Conservation (phyloP, 2,797 vertebrate genomes). For the Sphaeramia orbicularis region DNA sequence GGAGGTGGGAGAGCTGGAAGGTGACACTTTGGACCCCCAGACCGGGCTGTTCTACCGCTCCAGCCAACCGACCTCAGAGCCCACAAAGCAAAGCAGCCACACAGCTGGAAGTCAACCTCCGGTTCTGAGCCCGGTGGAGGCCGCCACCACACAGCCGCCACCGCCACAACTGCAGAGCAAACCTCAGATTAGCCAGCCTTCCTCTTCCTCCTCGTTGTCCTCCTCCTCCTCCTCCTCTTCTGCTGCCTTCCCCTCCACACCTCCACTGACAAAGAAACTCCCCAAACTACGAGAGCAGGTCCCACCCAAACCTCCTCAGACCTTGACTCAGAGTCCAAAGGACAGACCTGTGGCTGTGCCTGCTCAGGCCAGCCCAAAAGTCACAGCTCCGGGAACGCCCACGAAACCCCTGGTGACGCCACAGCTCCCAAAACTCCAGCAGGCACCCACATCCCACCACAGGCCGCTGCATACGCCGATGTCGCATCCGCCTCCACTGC, state of each 20-base stretch:
- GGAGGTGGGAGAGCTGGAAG: constrained; percentile 94
- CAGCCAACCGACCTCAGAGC: constrained; percentile 85
- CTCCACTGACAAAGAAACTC: constrained; percentile 82
- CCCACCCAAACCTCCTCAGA: constrained; percentile 77
- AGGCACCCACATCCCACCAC: constrained; percentile 95
- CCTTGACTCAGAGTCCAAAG: constrained; percentile 74
- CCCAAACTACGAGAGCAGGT: constrained; percentile 80
- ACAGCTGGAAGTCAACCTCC: constrained; percentile 83
- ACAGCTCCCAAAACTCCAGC: constrained; percentile 95
- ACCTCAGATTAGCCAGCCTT: constrained; percentile 87
- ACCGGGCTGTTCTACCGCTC: constrained; percentile 97
- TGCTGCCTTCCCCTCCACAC: constrained; percentile 63
- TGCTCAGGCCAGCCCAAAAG: constrained; percentile 85
- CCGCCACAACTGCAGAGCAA: constrained; percentile 78
- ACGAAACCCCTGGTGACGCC: constrained; percentile 89
- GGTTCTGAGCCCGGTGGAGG: constrained; percentile 84
- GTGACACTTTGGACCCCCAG: constrained; percentile 98
- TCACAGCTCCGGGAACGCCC: constrained; percentile 64
- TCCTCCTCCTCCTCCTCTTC: too few species aligned
- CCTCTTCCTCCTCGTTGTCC: constrained; percentile 69
- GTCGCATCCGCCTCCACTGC: constrained; percentile 91
- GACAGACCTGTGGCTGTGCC: constrained; percentile 82
- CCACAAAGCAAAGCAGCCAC: constrained; percentile 78
- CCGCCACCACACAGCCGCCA: constrained; percentile 57
- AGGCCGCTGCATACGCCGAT: constrained; percentile 92